These are phyloP conservation scores for Mythimna vitellina DNA, from an alignment of 2,888 invertebrate species.

Conservation along the genomic window DNA sequence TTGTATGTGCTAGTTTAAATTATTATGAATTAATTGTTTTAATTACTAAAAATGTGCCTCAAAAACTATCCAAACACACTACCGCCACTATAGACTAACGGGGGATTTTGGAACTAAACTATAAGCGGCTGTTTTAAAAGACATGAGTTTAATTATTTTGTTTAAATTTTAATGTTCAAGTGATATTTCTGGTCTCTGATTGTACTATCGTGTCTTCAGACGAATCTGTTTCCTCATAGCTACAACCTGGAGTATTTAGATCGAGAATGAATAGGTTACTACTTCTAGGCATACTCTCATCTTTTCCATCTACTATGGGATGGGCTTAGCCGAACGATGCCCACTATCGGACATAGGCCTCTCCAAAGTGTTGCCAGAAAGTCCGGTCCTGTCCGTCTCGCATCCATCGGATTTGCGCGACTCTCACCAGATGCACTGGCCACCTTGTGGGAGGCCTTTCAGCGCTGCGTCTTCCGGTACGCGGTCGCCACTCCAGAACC, in stretches of 20 bases:
- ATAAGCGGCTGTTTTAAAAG: slow-evolving; percentile 47
- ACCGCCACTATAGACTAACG: slow-evolving; percentile 17
- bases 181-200: slow-evolving; percentile 28
- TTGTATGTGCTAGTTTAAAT: too few relatives aligned
- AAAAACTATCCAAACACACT: slow-evolving; percentile 12
- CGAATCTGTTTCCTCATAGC: background rate
- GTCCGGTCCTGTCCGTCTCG: too few relatives aligned
- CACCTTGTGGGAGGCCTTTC: too few relatives aligned
- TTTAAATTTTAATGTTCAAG: slow-evolving; percentile 39
- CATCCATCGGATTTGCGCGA: too few relatives aligned
- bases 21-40: too few relatives aligned
- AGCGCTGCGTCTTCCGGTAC: too few relatives aligned
- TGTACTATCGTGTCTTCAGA: slow-evolving; percentile 27
- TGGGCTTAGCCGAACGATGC: too few relatives aligned
- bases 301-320: background rate
- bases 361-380: too few relatives aligned
- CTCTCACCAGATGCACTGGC: too few relatives aligned
- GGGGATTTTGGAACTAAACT: slow-evolving; percentile 40
- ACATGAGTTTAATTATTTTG: slow-evolving; percentile 38
- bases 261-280: background rate
- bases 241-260: background rate
- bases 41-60: too few relatives aligned
- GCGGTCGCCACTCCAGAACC: too few relatives aligned
- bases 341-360: too few relatives aligned
- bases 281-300: background rate